Evolutionary conservation across 2,888 invertebrate genomes (phyloP).

Genomic region (Drosophila cognata): DNA sequence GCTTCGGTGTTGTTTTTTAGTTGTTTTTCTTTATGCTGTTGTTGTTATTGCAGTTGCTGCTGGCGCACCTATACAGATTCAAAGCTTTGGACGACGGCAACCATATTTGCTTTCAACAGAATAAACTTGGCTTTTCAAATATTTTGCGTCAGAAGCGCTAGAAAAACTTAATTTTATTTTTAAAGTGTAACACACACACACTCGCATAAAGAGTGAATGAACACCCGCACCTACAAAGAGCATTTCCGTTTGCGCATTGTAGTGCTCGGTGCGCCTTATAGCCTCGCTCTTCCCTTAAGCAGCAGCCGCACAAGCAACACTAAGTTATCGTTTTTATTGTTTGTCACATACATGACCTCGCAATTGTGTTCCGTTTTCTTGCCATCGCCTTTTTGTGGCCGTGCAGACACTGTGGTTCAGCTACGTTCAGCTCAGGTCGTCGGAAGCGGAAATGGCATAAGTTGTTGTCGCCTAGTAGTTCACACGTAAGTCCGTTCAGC

Average conservation of each 20-base stretch:
- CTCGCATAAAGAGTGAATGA: conserved; percentile 13
- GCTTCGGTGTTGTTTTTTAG: conserved; percentile 3
- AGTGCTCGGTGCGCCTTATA: conserved; percentile 31
- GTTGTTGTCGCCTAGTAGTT: conserved; percentile 77
- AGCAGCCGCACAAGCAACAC: conserved; percentile 21
- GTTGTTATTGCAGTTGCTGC: conserved; percentile 15
- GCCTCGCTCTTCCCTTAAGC: conserved; percentile 28
- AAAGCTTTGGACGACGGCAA: conserved; percentile 43
- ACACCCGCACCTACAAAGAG: conserved; percentile 33
- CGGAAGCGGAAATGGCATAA: conserved; percentile 82
- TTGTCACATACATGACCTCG: conserved; percentile 77
- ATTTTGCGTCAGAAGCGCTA: conserved; percentile 49
- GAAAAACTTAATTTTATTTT: conserved; percentile 68
- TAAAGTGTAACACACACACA: conserved; percentile 39
- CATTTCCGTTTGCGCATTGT: conserved; percentile 57
- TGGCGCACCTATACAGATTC: conserved; percentile 46
- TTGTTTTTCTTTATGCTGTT: conserved; percentile 17
- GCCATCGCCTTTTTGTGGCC: conserved; percentile 29
- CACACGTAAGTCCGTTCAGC: conserved; percentile 75
- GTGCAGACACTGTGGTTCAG: conserved; percentile 24
- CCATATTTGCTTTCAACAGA: conserved; percentile 63
- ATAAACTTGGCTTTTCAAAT: conserved; percentile 64
- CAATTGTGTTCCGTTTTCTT: conserved; percentile 71
- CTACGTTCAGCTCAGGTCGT: conserved; percentile 46
- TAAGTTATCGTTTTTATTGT: conserved; percentile 78